These are phyloP conservation scores for Balearica regulorum DNA, from an alignment of 2,797 vertebrate genomes.

Conservation along the genomic window DNA sequence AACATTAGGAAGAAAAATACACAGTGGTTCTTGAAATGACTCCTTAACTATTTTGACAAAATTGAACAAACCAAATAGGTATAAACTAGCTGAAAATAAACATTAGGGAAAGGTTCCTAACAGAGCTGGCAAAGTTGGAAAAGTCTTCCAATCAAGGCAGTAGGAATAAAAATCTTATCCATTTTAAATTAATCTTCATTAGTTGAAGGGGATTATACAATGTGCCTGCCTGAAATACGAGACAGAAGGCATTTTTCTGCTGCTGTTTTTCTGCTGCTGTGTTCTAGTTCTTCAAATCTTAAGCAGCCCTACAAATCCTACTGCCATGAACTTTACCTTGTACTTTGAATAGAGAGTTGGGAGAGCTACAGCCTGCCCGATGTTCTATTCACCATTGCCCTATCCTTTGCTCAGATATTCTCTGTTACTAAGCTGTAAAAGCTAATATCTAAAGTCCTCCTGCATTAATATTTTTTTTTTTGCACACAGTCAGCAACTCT, in stretches of 20 bases:
- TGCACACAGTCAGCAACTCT: not conserved
- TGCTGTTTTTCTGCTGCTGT: not conserved
- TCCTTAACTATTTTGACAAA: not conserved
- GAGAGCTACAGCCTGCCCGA: not conserved
- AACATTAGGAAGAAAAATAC: not conserved
- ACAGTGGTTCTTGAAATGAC: not conserved
- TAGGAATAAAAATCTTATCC: not conserved
- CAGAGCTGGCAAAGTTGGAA: not conserved
- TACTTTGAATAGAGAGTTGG: not conserved
- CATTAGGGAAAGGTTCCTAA: not conserved
- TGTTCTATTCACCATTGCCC: not conserved
- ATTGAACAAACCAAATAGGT: not conserved
- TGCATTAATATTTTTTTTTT: not conserved
- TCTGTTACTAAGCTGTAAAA: not conserved
- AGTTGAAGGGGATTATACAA: no score
- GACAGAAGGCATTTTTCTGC: not conserved
- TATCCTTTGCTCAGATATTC: not conserved
- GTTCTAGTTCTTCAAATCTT: not conserved
- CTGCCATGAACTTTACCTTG: not conserved
- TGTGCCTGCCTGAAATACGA: not conserved
- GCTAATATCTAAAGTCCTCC: not conserved
- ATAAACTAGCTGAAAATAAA: not conserved
- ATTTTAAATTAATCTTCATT: not conserved
- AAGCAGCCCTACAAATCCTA: not conserved
- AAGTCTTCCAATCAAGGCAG: not conserved